phyloP scores from a whole-genome alignment of 2,113 vertebrate species.

The Romanogobio albipinnatus region DNA sequence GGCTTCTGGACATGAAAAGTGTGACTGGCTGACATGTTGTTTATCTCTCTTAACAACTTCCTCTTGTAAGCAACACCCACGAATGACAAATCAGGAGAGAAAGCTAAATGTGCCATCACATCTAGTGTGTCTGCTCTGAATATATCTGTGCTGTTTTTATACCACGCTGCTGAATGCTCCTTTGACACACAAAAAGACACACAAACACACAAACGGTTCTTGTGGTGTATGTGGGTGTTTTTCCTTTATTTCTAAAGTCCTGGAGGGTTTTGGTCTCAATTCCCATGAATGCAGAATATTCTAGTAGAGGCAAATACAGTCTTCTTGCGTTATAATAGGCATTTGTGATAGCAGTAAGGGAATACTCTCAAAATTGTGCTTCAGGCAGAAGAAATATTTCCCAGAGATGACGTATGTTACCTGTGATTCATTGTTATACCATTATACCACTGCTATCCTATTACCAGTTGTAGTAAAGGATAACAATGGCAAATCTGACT shows the following conservation, averaged over 20 bases:
- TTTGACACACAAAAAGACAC: neutral
- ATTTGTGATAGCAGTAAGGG: neutral
- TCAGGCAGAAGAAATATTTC: slow-evolving; percentile 19
- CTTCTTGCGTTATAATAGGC: neutral
- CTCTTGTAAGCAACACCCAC: slow-evolving; percentile 20
- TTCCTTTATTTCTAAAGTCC: slow-evolving; percentile 4
- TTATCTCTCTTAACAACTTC: slow-evolving; percentile 38
- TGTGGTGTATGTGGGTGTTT: slow-evolving; percentile 17
- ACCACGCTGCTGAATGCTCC: slow-evolving; percentile 6
- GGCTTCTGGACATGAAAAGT: slow-evolving; percentile 20
- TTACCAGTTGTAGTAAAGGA: neutral
- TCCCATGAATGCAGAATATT: neutral
- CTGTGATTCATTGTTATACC: neutral
- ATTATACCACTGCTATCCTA: neutral
- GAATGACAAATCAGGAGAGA: slow-evolving; percentile 23
- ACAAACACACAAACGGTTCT: neutral
- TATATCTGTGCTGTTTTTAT: slow-evolving; percentile 14
- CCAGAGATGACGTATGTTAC: neutral
- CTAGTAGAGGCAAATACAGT: neutral
- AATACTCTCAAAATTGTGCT: slow-evolving; percentile 24
- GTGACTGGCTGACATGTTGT: slow-evolving; percentile 22
- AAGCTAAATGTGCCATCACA: slow-evolving; percentile 9
- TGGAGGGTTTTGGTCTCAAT: slow-evolving; percentile 4
- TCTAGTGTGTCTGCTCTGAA: slow-evolving; percentile 21
- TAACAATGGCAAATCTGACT: neutral